Evolutionary conservation across 2,797 vertebrate genomes (phyloP), one percentile per base, ranked within the genome.

Genomic region (Allobates femoralis): DNA sequence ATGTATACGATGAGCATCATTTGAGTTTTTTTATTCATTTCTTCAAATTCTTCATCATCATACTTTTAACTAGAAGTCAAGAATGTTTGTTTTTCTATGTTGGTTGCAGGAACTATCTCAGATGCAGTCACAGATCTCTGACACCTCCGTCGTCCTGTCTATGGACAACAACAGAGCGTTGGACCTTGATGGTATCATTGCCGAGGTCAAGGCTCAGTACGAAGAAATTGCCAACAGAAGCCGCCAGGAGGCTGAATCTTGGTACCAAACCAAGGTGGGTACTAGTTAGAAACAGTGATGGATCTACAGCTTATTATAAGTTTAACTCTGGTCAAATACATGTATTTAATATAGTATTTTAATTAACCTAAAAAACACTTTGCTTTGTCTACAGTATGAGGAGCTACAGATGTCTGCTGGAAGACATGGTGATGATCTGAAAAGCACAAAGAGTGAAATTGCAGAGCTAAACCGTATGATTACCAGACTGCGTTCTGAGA

Each of bases 131-230:
- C 97, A 98, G 93, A 96, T 97, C 89, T 93, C 92, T 3, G 95
- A 97, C 90, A 98, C 96, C 0, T 96, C 95, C 0, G 96, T 97
- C 51, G 89, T 97, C 3, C 95, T 98, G 51, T 95, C 96, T 90
- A 97, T 97, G 96, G 96, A 97, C 94, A 97, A 96, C 93, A 96
- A 94, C 92, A 95, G 94, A 71, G 94, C 88, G 86, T 91, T 97
- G 90, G 94, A 97, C 89, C 94, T 97, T 91, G 91, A 96, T n/a
- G 6, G 94, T 88, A 96, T 96, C 67, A 96, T 96, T 14, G 92
- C 94, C 0, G 96, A 97, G 87, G 96, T 97, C 88, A 96, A 93
- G 76, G 92, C 93, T 2, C 96, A 97, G 89, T 97, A 97, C 0
- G 95, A 98, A 85, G 96, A 97, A 73, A 96, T 97, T 0, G 95